Evolutionary conservation across 2,113 vertebrate species (phyloP).

Genomic region (Nycticebus coucang): DNA sequence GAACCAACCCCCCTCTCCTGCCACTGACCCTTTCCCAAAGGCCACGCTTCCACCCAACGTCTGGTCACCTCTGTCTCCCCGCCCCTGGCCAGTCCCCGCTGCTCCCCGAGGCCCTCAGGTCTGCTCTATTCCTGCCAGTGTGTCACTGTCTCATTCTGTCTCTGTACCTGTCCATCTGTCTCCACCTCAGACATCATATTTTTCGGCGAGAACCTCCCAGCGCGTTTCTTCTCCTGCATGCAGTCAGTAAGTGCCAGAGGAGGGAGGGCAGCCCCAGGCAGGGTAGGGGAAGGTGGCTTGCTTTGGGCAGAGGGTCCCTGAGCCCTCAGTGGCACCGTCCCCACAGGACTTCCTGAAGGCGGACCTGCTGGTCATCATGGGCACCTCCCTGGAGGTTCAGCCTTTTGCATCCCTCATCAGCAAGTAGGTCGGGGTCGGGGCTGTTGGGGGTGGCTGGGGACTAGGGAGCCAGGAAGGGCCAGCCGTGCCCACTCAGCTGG

Average conservation of each 20-base stretch:
- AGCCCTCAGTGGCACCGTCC: background rate
- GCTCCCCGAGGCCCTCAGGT: background rate
- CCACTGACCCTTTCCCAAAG: background rate
- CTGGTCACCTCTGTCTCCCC: background rate
- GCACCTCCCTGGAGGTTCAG: slow-evolving; percentile 95
- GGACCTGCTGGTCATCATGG: slow-evolving; percentile 95
- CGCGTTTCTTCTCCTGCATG: slow-evolving; percentile 91
- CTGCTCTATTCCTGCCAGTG: background rate
- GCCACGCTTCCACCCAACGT: accelerated
- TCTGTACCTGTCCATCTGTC: background rate
- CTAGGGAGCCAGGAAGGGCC: background rate
- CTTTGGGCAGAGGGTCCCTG: background rate
- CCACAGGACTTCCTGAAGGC: slow-evolving; percentile 91
- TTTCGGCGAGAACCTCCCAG: slow-evolving; percentile 93
- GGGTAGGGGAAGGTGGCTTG: accelerated
- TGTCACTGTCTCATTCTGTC: background rate
- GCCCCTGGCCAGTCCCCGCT: background rate
- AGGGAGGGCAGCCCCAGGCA: accelerated
- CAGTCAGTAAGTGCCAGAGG: slow-evolving; percentile 86
- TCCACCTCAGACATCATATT: slow-evolving; percentile 91
- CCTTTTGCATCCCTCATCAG: slow-evolving; percentile 93
- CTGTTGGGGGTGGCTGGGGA: accelerated
- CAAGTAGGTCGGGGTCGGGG: slow-evolving; percentile 84
- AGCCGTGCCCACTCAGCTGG: background rate
- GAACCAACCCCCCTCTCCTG: background rate